Evolutionary conservation across 2,797 vertebrate species (phyloP), one percentile per base, ranked within the genome.

Genomic region (Tenualosa ilisha): DNA sequence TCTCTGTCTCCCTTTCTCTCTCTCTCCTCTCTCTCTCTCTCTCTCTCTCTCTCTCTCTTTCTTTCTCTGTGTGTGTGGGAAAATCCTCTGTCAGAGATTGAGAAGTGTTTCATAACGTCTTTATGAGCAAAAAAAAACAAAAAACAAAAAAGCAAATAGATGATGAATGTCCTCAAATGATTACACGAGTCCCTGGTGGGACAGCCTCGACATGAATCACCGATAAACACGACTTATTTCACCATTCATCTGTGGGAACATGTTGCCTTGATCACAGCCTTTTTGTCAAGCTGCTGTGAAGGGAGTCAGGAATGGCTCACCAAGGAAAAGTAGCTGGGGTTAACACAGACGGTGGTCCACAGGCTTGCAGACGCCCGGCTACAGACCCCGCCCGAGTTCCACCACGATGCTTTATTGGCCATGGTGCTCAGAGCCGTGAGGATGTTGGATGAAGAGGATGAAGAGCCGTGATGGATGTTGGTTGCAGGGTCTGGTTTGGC

Each of bases 71-170:
- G 82, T 50, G 65, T 84, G 86, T 40, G 72, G 40, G 40, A 63
- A 79, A 75, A 46, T 5, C 31, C 17, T 20, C 11, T 79, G 17
- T 46, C 17, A 2, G 72, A 79, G 68, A 75, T 75, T 5, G 17
- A 46, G 72, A 40, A 6, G 72, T 79, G 68, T 79, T 79, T 79
- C 72, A 79, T 75, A 75, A 75, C 72, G 17, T 79, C 72, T 79
- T 79, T 79, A 46, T 79, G 40, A 40, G 20, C 2, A 15, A 9
- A 43, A 46, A 63, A 63, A 79, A 79, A 31, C 31, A 31, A 31
- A 31, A 31, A 31, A 40, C 9, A 0, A 15, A 9, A 43, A 46
- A 63, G 24, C 46, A 79, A 75, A 75, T 7, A 31, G 37, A 17
- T 46, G 72, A 79, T 46, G 20, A 43, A 79, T 75, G 12, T 75